Evolutionary conservation across 2,888 invertebrate species (phyloP).

Genomic region (Polyploca ridens): DNA sequence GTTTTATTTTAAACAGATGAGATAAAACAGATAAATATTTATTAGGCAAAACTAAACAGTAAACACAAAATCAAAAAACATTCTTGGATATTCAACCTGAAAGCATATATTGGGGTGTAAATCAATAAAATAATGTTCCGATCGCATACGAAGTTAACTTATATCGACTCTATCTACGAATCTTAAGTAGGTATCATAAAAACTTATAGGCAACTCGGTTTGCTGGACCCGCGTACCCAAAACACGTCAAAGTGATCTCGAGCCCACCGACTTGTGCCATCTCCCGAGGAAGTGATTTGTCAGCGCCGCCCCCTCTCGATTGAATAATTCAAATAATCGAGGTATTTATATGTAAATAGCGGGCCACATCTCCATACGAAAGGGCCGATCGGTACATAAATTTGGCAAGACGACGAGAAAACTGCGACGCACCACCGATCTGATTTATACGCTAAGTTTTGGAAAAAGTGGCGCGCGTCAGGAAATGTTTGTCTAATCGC

Average conservation of each 20-base stretch:
- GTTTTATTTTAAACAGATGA: background rate
- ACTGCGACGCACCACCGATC: conserved; percentile 82
- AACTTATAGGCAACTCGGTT: conserved; percentile 46
- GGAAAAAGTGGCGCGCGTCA: conserved; percentile 81
- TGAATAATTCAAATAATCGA: conserved; percentile 85
- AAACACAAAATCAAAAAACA: background rate
- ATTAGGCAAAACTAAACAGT: no score
- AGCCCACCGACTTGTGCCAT: conserved; percentile 78
- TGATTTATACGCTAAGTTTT: conserved; percentile 83
- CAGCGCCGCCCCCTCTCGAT: conserved; percentile 84
- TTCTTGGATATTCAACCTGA: background rate
- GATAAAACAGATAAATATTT: background rate
- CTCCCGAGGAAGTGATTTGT: conserved; percentile 84
- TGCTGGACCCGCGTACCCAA: conserved; percentile 43
- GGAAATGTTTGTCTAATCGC: conserved; percentile 84
- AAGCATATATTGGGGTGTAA: conserved; percentile 6
- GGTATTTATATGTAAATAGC: conserved; percentile 85
- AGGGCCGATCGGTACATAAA: conserved; percentile 85
- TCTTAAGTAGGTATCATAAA: conserved; percentile 49
- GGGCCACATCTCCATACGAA: conserved; percentile 84
- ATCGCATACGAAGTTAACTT: conserved; percentile 24
- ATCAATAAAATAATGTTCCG: conserved; percentile 5
- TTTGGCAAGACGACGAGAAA: conserved; percentile 83
- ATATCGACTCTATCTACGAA: conserved; percentile 37
- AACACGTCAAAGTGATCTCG: conserved; percentile 71